These are phyloP conservation scores for Manis pentadactyla DNA, from an alignment of 2,797 vertebrate genomes.

Conservation along the genomic window DNA sequence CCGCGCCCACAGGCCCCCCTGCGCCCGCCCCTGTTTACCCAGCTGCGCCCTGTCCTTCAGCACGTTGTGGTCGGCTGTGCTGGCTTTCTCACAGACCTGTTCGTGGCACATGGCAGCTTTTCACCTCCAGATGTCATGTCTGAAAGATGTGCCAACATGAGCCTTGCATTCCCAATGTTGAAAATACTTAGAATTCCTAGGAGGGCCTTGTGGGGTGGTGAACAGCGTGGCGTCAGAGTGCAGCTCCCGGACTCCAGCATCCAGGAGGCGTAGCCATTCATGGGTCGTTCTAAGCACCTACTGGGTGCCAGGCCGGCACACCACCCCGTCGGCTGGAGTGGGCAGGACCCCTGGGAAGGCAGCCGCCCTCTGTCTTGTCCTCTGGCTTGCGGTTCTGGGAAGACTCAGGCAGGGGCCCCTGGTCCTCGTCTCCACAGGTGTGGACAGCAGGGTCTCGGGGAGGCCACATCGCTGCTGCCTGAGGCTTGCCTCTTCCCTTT, in stretches of 20 bases:
- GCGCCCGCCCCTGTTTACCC: neutral
- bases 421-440: neutral
- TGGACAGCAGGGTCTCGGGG: no score
- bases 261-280: neutral
- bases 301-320: rapidly evolving
- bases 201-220: no score
- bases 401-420: neutral
- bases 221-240: neutral
- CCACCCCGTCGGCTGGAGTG: rapidly evolving
- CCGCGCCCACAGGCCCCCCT: rapidly evolving
- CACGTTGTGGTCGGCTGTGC: rapidly evolving
- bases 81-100: neutral
- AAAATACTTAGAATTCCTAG: neutral
- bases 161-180: neutral
- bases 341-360: neutral
- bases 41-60: rapidly evolving
- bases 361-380: rapidly evolving
- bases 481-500: neutral
- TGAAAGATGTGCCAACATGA: neutral
- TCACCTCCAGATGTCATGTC: neutral
- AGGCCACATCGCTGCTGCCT: rapidly evolving
- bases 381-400: neutral
- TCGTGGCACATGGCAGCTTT: rapidly evolving
- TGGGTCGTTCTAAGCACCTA: rapidly evolving
- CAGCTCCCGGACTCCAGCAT: rapidly evolving